Evolutionary conservation across 2,113 vertebrate species (phyloP), one percentile per base, ranked within the genome.

Genomic region (Ictalurus furcatus): DNA sequence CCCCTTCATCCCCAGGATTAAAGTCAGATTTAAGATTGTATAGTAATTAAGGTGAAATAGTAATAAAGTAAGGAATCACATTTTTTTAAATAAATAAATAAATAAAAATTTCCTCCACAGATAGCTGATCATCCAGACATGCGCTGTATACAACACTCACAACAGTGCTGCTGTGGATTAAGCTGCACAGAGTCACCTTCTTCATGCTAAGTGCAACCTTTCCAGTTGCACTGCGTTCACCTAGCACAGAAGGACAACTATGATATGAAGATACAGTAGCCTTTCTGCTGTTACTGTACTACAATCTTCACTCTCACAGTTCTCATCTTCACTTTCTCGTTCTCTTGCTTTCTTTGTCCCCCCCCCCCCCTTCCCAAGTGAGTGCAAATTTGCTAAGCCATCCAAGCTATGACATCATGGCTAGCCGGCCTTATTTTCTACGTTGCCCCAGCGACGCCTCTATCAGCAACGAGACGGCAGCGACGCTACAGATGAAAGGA

Each of bases 381-480:
- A n/a, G 78, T 56, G n/a, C 80, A 61, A 88, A 63, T 86, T 37
- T 23, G 48, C 78, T 37, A 79, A 89, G 85, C 90, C 1, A 13
- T 87, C 88, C 85, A 56, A 85, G 52, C 54, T n/a, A 25, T 88
- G 90, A 90, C 83, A 87, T 94, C 92, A 91, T 65, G 84, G 87
- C 88, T 88, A 91, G 59, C 88, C 91, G 6, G 67, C 91, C 91
- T 87, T 91, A 94, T 94, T 93, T 89, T 91, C 63, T 4, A 7
- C 30, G 87, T 89, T 85, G 87, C 90, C 86, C 86, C 89, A 90
- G 92, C 85, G 74, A 92, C 12, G 67, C 6, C 76, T 87, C 17
- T 34, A 90, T 87, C 73, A 88, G 90, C 91, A 79, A 87, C n/a
- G 87, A 93, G 90, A 90, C 88, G 88, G 88, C 14, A 65, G 71